Evolutionary conservation across 2,113 vertebrate species (phyloP), one percentile per base, ranked within the genome.

Genomic region (Hydrolagus affinis): DNA sequence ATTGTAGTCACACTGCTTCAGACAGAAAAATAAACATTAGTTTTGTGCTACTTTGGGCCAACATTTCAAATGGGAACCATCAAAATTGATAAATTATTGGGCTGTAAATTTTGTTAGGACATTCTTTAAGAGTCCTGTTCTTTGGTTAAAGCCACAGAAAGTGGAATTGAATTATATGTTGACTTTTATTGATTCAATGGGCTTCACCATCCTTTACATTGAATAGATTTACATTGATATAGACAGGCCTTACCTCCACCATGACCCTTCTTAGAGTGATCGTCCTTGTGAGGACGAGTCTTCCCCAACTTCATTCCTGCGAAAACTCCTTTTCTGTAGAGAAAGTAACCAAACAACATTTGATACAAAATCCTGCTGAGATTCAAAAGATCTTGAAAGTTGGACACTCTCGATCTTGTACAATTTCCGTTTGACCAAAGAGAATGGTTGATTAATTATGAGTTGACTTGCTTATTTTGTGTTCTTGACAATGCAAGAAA

Each of bases 301-400:
- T 96, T 97, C 78, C 95, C 94, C 0, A 96, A 94, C 89, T 96
- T 97, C 95, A 97, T 97, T 91, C 94, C 95, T 87, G 95, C 95
- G 88, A 97, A 97, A 68, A 97, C 96, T 85, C 95, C 94, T 90
- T 93, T 97, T 93, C 96, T 97, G 90, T n/a, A 86, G 70, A 72
- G 85, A 66, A 86, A 59, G 76, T 14, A 85, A 83, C 14, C 25
- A 66, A 28, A 32, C 66, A 6, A 44, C 44, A 44, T 44, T 44
- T 19, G 19, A 83, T 21, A 12, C 30, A 21, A 2, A 32, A 32
- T 68, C 21, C 4, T 64, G 25, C 15, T 17, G n/a, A 80, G 11
- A 28, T 25, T 78, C 14, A 25, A 19, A 80, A 11, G 23, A 28
- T 17, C 8, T 6, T 64, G 64, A 62, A 23, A n/a, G 12, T 78